Conservation (phyloP, 1,140 invertebrate genomes). For the Galleria mellonella region DNA sequence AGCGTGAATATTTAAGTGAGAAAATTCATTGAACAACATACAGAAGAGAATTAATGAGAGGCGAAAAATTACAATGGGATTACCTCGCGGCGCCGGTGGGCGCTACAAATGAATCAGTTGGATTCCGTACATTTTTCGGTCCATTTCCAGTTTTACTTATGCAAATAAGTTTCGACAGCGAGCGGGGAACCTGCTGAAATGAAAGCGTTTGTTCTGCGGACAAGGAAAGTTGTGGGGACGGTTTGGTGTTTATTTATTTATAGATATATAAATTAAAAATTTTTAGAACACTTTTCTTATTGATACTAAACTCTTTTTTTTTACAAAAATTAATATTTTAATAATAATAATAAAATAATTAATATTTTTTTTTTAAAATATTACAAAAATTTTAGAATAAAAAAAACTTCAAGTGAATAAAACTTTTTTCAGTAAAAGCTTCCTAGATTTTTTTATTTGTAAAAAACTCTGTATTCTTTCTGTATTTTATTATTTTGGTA, state of each 20-base stretch:
- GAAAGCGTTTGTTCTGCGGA: conserved; percentile 40
- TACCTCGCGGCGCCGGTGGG: conserved; percentile 1
- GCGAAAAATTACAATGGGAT: conserved; percentile 7
- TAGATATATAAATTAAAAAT: no score
- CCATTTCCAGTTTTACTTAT: conserved; percentile 54
- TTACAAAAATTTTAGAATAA: no score
- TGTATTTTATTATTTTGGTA: no score
- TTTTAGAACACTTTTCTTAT: no score
- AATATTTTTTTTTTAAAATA: no score
- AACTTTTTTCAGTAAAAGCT: no score
- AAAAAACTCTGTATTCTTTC: no score
- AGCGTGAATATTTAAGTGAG: neutral
- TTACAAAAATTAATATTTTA: no score
- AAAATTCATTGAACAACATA: neutral
- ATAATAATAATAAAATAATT: no score
- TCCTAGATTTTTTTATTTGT: no score
- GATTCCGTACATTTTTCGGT: conserved; percentile 36
- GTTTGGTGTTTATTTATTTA: neutral
- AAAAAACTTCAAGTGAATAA: no score
- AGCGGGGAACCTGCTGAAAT: conserved; percentile 35
- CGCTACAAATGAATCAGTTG: conserved; percentile 13
- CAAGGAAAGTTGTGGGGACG: conserved; percentile 12
- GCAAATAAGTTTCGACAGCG: conserved; percentile 55
- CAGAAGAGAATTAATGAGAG: conserved; percentile 5
- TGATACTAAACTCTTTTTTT: no score